Conservation (phyloP, 2,113 vertebrate species). For the Silurus glanis region DNA sequence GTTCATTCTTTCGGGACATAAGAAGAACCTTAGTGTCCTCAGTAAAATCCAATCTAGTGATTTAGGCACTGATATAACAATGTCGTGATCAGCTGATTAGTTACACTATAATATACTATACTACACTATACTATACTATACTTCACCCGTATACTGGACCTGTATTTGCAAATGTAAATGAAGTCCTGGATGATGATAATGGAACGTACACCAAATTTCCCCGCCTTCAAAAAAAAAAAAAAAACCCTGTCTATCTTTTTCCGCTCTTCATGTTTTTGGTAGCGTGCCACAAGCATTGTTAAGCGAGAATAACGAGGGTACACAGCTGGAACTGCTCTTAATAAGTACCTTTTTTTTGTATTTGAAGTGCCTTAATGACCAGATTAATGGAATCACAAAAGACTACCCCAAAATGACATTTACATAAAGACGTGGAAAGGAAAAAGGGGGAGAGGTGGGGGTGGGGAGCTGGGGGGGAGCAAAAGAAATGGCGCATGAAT, state of each 20-base stretch:
- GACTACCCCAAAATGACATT: slow-evolving; percentile 50
- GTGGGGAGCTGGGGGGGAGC: background rate
- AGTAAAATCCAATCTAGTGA: background rate
- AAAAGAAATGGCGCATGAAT: slow-evolving; percentile 32
- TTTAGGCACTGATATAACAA: slow-evolving; percentile 73
- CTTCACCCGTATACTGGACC: no score
- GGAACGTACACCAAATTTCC: slow-evolving; percentile 67
- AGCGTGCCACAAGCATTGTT: slow-evolving; percentile 73
- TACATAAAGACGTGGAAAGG: slow-evolving; percentile 58
- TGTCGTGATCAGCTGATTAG: slow-evolving; percentile 71
- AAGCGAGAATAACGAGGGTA: slow-evolving; percentile 69
- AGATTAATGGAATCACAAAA: slow-evolving; percentile 74
- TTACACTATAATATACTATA: slow-evolving; percentile 1
- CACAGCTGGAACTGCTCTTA: slow-evolving; percentile 79
- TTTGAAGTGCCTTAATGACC: slow-evolving; percentile 79
- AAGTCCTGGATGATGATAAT: slow-evolving; percentile 67
- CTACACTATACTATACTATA: background rate
- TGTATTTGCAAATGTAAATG: slow-evolving; percentile 65
- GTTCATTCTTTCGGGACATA: slow-evolving; percentile 49
- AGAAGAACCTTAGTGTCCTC: slow-evolving; percentile 69
- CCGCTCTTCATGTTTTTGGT: slow-evolving; percentile 67
- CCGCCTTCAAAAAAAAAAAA: no score
- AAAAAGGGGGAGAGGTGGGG: background rate
- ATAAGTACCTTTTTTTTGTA: slow-evolving; percentile 72
- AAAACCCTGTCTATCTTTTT: slow-evolving; percentile 51